A percentile compares a stretch with the other conserved stretches of the same genome.
phyloP scores from a whole-genome alignment of 2,888 invertebrate genomes.

The Catocala fraxini region DNA sequence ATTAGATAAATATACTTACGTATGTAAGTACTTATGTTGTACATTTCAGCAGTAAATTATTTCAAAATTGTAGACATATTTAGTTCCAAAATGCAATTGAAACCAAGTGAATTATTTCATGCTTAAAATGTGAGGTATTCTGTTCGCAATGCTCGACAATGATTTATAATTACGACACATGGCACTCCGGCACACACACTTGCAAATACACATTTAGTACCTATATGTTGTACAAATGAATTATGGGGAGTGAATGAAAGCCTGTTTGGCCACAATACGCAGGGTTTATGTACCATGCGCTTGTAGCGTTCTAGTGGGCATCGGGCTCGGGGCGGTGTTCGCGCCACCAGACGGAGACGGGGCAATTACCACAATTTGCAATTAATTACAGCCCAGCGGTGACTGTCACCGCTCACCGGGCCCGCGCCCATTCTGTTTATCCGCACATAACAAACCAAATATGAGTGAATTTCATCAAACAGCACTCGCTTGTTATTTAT shows the following conservation, averaged over 20 bases:
- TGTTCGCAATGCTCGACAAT: constrained; percentile 14
- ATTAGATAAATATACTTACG: too few relatives aligned
- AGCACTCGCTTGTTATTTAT: constrained; percentile 12
- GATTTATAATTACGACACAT: constrained; percentile 32
- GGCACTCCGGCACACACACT: background rate
- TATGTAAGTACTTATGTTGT: too few relatives aligned
- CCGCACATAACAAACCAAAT: constrained; percentile 43
- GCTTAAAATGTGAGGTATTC: constrained; percentile 24
- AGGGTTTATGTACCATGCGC: constrained; percentile 31
- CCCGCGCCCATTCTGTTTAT: constrained; percentile 50
- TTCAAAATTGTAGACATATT: too few relatives aligned
- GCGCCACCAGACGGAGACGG: constrained; percentile 50
- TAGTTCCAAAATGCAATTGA: background rate
- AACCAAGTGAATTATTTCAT: constrained; percentile 15
- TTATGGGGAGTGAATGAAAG: constrained; percentile 38
- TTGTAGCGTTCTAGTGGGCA: constrained; percentile 28
- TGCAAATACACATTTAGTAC: constrained; percentile 12
- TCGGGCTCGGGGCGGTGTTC: constrained; percentile 24
- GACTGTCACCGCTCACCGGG: constrained; percentile 54
- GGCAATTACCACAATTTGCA: constrained; percentile 71
- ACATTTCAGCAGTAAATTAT: too few relatives aligned
- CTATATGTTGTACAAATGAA: constrained; percentile 23
- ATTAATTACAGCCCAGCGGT: constrained; percentile 68
- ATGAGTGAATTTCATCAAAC: constrained; percentile 51
- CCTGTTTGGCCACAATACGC: constrained; percentile 29